Percentiles rank a stretch among this genome's conserved stretches.
Conservation (phyloP, 2,888 invertebrate genomes). For the Xestoiulus laeticollis region DNA sequence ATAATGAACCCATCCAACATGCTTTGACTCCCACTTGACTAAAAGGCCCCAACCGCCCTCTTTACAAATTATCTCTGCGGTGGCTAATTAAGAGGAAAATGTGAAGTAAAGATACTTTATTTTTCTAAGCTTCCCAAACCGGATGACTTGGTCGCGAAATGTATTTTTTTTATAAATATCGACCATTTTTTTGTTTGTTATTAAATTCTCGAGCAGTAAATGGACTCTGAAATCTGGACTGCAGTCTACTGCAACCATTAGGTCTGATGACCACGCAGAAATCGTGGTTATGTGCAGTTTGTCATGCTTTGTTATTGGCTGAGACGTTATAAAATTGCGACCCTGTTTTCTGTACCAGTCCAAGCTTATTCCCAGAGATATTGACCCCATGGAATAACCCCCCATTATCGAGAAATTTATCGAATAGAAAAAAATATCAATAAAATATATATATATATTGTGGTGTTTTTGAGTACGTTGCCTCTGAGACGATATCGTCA, state of each 20-base stretch:
- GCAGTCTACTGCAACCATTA: background rate
- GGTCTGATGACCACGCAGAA: slow-evolving; percentile 17
- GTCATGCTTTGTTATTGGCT: background rate
- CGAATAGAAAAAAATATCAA: background rate
- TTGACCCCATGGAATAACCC: background rate
- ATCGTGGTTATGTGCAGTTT: background rate
- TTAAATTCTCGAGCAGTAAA: background rate
- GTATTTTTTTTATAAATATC: background rate
- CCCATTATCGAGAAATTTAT: slow-evolving; percentile 13
- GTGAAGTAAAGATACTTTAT: background rate
- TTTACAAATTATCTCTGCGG: background rate
- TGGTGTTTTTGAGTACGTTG: background rate
- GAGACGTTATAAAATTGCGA: background rate
- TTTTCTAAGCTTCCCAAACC: background rate
- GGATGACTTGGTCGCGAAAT: background rate
- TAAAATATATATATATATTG: background rate
- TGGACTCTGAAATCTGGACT: background rate
- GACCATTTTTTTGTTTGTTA: background rate
- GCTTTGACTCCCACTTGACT: background rate
- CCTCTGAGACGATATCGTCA: background rate
- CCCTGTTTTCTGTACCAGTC: background rate
- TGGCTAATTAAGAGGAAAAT: slow-evolving; percentile 11
- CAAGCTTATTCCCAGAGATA: background rate
- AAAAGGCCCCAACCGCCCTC: background rate
- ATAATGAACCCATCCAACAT: background rate